Conservation (phyloP, 2,888 invertebrate genomes). For the Drosophila eohydei region DNA sequence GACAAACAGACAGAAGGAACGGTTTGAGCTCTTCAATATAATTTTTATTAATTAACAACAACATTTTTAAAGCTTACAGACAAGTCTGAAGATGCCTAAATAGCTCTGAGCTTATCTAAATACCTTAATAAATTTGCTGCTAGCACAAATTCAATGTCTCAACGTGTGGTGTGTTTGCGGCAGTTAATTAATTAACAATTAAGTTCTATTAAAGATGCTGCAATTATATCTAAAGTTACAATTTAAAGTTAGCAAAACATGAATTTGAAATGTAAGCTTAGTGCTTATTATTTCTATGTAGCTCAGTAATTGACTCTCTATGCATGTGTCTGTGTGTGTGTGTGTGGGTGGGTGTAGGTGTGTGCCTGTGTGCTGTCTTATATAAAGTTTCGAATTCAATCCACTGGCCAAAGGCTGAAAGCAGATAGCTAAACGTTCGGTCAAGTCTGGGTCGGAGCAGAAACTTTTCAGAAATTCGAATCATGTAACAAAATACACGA, state of each 20-base stretch:
- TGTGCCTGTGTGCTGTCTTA: background rate
- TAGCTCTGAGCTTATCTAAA: no score
- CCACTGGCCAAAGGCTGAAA: constrained; percentile 17
- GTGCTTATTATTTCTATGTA: constrained; percentile 15
- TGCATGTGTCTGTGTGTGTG: background rate
- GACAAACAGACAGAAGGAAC: no score
- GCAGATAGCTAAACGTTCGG: constrained; percentile 42
- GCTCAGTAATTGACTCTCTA: background rate
- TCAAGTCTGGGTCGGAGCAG: constrained; percentile 37
- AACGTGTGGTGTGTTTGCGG: no score
- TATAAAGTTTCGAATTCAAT: constrained; percentile 49
- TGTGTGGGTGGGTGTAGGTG: background rate
- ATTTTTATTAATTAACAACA: no score
- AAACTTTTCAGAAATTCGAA: constrained; percentile 79
- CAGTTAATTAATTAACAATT: constrained; percentile 5
- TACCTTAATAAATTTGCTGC: no score
- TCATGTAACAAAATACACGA: constrained; percentile 80
- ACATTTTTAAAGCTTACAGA: no score
- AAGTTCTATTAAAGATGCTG: background rate
- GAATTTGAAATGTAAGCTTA: constrained; percentile 15
- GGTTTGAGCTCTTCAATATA: no score
- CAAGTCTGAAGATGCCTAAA: no score
- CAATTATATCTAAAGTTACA: background rate
- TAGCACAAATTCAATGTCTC: no score
- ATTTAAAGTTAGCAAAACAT: background rate